These are phyloP conservation scores for Belonocnema kinseyi DNA, from an alignment of 1,140 invertebrate genomes.

Conservation along the genomic window DNA sequence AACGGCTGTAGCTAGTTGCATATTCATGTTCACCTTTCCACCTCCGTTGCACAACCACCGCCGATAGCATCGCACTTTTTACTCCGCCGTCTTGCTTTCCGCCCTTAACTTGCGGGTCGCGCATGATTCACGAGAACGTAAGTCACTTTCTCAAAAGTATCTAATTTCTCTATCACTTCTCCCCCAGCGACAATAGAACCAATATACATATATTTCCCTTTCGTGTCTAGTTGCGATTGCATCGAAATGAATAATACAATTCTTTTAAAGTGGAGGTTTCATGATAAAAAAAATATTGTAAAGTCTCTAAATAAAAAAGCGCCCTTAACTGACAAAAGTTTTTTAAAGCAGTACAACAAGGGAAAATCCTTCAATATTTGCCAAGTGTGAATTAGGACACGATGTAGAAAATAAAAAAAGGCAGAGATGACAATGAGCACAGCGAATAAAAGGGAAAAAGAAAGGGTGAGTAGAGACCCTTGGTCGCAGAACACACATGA, in stretches of 20 bases:
- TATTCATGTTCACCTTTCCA: conserved; percentile 59
- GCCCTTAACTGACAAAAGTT: too few relatives aligned
- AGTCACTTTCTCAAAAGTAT: conserved; percentile 23
- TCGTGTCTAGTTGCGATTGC: conserved; percentile 3
- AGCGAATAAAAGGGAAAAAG: neutral
- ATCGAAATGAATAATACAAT: conserved; percentile 8
- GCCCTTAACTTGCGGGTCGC: conserved; percentile 54
- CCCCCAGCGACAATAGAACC: conserved; percentile 22
- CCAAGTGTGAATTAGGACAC: conserved; percentile 16
- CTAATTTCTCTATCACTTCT: conserved; percentile 26
- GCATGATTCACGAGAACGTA: conserved; percentile 21
- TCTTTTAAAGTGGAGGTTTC: neutral
- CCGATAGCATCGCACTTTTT: conserved; percentile 57
- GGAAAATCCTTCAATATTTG: conserved; percentile 9
- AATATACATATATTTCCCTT: conserved; percentile 15
- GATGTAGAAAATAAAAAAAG: neutral
- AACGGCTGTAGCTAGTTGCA: conserved; percentile 59
- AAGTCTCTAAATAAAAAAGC: too few relatives aligned
- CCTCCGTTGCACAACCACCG: conserved; percentile 51
- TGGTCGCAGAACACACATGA: conserved; percentile 59
- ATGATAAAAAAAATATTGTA: too few relatives aligned
- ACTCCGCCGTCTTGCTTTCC: conserved; percentile 51
- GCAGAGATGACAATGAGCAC: conserved; percentile 9
- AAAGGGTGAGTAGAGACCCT: conserved; percentile 48
- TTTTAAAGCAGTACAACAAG: neutral